Evolutionary conservation across 1,140 invertebrate species (phyloP), one percentile per base, ranked within the genome.

Genomic region (Drosophila orosa): DNA sequence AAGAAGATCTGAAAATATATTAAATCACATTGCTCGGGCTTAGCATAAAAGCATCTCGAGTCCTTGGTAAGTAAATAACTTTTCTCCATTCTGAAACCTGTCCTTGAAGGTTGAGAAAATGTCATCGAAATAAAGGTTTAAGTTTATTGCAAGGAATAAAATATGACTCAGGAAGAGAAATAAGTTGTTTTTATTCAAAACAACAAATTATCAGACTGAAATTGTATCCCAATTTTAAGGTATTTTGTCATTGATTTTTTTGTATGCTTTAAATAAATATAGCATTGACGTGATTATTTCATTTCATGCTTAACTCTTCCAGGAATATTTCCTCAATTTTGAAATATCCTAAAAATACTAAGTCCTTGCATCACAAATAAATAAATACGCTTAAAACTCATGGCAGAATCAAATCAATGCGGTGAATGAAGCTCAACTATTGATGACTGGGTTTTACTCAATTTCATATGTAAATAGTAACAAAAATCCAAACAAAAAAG

Each of bases 401-500:
- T 24, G 15, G 4, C 48, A 52, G 13, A 9, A 8, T 27, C 47
- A 60, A 35, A 37, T 27, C n/a, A 57, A 27, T 22, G 24, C 24
- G 2, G 33, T 57, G 24, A 58, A 39, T 65, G 15, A 39, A 37
- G 24, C 58, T 15, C 15, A 65, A 17, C 42, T 29, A 63, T 29
- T 63, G 24, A 29, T 17, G 40, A 15, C 40, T 15, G 25, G 47
- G 17, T 24, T 37, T 15, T 29, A 67, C 27, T 42, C 27, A 31
- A 39, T 68, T 54, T 67, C 22, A 55, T 55, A 33, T 67, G 62
- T 33, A 68, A 67, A 68, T 54, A 68, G 17, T 10, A 5, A 8
- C 17, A 4, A 45, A 63, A 35, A 35, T 25, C 1, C 25, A 8
- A 13, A 17, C 8, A 3, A 40, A 29, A 39, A 45, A 29, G 4